phyloP scores from a whole-genome alignment of 1,140 invertebrate genomes.

The Littorina saxatilis region DNA sequence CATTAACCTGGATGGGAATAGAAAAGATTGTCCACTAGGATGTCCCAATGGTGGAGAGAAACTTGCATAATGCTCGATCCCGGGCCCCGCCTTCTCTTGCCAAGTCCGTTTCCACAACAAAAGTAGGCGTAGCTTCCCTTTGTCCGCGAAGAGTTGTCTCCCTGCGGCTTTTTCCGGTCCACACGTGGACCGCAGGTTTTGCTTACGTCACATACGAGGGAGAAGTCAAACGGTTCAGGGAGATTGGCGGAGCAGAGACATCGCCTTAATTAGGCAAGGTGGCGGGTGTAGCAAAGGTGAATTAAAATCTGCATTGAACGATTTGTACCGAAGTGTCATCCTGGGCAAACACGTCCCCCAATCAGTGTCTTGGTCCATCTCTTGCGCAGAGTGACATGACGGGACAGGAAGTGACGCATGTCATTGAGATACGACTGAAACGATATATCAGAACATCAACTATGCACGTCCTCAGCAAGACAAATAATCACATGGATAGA shows the following conservation, averaged over 20 bases:
- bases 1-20: background rate
- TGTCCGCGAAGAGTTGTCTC: slow-evolving; percentile 1
- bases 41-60: background rate
- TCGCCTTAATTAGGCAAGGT: background rate
- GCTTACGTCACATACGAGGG: slow-evolving; percentile 1
- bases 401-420: too few relatives aligned
- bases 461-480: too few relatives aligned
- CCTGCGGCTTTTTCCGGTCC: background rate
- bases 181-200: background rate
- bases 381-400: too few relatives aligned
- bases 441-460: too few relatives aligned
- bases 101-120: background rate
- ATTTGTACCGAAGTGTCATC: too few relatives aligned
- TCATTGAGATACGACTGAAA: too few relatives aligned
- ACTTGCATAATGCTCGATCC: background rate
- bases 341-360: too few relatives aligned
- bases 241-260: background rate
- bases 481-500: too few relatives aligned
- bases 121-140: slow-evolving; percentile 20
- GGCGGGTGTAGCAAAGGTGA: background rate
- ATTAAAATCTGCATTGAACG: too few relatives aligned
- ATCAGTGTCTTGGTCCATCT: too few relatives aligned
- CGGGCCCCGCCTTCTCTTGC: background rate
- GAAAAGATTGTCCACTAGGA: background rate
- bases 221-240: background rate